Evolutionary conservation across 1,140 invertebrate species (phyloP), one percentile per base, ranked within the genome.

Genomic region (Drosophila funebris): DNA sequence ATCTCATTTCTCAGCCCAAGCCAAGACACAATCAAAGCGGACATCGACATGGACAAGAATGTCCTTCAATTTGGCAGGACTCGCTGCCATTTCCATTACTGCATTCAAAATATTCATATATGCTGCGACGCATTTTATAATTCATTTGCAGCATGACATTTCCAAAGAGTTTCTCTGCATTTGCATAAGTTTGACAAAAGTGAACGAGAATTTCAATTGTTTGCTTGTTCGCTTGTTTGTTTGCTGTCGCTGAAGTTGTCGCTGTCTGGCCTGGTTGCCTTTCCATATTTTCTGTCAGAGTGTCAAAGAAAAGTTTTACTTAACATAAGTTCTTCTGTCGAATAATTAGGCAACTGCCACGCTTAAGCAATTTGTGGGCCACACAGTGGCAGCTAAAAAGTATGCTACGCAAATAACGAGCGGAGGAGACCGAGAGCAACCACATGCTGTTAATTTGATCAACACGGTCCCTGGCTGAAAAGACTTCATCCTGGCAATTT

Each of bases 361-460:
- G 64, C 56, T 78, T 61, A 82, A 81, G 82, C 73, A 85, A 85
- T 85, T 85, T 77, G 76, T 13, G 58, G 41, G 29, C 27, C 39
- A 29, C 24, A 33, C 58, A n/a, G n/a, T 72, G 50, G 48, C 41
- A 72, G 60, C 72, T 73, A 41, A 62, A 84, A 79, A 84, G 76
- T 80, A 79, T 79, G 80, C 80, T 62, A 73, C 39, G 48, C 61
- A 76, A 78, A 57, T 54, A 31, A 11, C 31, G 31, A 0, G 8
- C 3, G 0, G 9, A n/a, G 31, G 31, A 33, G 11, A 9, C 31
- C 11, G 44, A 11, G 37, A 27, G 20, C 39, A 29, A 27, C 78
- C 78, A 87, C 82, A 85, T 85, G 82, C 78, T 85, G 74, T 82
- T 85, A 85, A 85, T 85, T 85, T 85, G 82, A 85, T 85, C 83